A percentile compares a stretch with the other conserved stretches of the same genome.
Evolutionary conservation across 2,888 invertebrate species (phyloP).

Genomic region (Dione juno): DNA sequence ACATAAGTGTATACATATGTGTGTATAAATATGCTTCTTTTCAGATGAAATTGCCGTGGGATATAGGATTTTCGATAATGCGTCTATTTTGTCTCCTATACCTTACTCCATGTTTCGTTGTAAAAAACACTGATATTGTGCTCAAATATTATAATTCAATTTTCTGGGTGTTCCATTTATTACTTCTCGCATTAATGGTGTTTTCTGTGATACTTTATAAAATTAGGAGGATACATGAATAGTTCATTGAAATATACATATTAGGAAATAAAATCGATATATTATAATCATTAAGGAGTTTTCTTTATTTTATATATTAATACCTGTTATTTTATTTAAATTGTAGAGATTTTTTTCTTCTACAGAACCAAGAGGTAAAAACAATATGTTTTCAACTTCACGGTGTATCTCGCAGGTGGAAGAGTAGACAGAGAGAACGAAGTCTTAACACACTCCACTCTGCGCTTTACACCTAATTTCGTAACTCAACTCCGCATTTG

Average conservation of each 20-base stretch:
- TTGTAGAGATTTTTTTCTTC: too few species aligned
- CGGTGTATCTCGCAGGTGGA: too few species aligned
- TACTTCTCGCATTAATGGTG: slow-evolving; percentile 59
- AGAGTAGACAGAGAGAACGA: too few species aligned
- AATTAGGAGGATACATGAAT: slow-evolving; percentile 42
- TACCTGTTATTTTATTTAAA: too few species aligned
- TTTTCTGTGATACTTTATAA: slow-evolving; percentile 57
- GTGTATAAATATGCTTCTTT: slow-evolving; percentile 64
- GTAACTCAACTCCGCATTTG: too few species aligned
- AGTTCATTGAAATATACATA: not conserved
- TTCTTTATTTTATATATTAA: not conserved
- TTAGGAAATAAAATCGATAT: not conserved
- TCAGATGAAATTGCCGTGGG: slow-evolving; percentile 83
- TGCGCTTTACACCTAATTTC: too few species aligned
- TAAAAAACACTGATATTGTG: slow-evolving; percentile 54
- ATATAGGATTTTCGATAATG: slow-evolving; percentile 77
- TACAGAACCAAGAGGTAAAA: too few species aligned
- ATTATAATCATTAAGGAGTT: not conserved
- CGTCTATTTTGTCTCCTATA: slow-evolving; percentile 70
- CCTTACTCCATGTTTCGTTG: slow-evolving; percentile 68
- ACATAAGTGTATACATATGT: too few species aligned
- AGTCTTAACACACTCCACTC: too few species aligned
- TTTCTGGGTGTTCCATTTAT: slow-evolving; percentile 70
- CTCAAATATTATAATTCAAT: slow-evolving; percentile 73
- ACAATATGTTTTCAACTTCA: too few species aligned